Conservation (phyloP, 2,888 invertebrate species). For the Lucinisca nassula region DNA sequence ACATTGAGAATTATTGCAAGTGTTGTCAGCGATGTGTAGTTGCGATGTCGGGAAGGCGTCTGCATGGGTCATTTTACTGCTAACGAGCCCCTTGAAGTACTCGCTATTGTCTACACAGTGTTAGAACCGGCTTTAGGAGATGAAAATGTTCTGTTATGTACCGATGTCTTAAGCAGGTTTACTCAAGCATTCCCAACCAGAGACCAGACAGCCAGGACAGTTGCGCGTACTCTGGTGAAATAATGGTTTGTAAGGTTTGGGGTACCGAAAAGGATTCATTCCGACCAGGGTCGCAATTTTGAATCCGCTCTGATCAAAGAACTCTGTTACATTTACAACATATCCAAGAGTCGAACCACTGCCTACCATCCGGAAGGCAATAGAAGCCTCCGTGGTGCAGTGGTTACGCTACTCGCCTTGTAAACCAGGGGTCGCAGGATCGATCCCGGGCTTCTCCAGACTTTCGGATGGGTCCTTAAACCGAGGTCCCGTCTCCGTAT, state of each 20-base stretch:
- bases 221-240: neutral
- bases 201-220: neutral
- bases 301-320: neutral
- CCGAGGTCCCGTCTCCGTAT: no score
- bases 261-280: no score
- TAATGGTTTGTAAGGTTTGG: no score
- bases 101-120: neutral
- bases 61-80: neutral
- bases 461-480: no score
- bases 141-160: neutral
- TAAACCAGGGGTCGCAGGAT: no score
- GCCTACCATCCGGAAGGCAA: neutral
- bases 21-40: neutral
- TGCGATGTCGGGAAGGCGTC: neutral
- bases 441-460: no score
- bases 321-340: neutral
- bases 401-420: no score
- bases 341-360: neutral
- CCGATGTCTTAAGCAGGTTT: neutral
- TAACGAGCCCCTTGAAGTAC: neutral
- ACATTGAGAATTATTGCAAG: neutral
- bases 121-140: neutral
- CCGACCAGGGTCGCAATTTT: no score
- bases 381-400: no score
- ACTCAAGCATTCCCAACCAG: neutral